Evolutionary conservation across 1,140 invertebrate species (phyloP), one percentile per base, ranked within the genome.

Genomic region (Luehdorfia chinensis): DNA sequence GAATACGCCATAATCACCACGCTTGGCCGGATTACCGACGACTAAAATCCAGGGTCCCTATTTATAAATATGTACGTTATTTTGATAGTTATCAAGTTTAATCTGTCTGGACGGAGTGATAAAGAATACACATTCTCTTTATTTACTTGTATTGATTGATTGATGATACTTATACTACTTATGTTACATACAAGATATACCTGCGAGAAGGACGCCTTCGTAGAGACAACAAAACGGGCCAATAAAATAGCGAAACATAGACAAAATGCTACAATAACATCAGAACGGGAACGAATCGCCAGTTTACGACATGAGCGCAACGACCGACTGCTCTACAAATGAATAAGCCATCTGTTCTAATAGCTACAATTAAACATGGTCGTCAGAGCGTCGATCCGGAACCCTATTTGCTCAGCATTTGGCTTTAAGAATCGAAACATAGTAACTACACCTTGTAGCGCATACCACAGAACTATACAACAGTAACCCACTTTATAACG

Each of bases 331-430:
- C 75, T 83, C 78, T 86, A 86, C 79, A 84, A 86, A 84, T 86
- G 83, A 84, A 86, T 84, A 86, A 86, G 83, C 83, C 83, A 86
- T 86, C 83, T 81, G 79, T 71, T 76, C 78, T 86, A 84, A 86
- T 86, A 77, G 83, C 69, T 52, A 74, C 78, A 84, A 86, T 86
- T 84, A 86, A 86, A 86, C 76, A 86, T 78, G 75, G 66, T 72
- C 70, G 70, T 70, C 63, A 57, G 48, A 55, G 62, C 47, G 50
- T 61, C 54, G 36, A 27, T 13, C 28, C 52, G 31, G 27, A 47
- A 55, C 55, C 39, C 39, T 30, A 43, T 43, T 64, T 66, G 54
- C 58, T 49, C 49, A 47, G 47, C 44, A 51, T 55, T 63, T 41
- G 55, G 54, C 63, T 60, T 59, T 50, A 71, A 67, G 68, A 69